Evolutionary conservation across 1,140 invertebrate genomes (phyloP).

Genomic region (Diachasma alloeum): DNA sequence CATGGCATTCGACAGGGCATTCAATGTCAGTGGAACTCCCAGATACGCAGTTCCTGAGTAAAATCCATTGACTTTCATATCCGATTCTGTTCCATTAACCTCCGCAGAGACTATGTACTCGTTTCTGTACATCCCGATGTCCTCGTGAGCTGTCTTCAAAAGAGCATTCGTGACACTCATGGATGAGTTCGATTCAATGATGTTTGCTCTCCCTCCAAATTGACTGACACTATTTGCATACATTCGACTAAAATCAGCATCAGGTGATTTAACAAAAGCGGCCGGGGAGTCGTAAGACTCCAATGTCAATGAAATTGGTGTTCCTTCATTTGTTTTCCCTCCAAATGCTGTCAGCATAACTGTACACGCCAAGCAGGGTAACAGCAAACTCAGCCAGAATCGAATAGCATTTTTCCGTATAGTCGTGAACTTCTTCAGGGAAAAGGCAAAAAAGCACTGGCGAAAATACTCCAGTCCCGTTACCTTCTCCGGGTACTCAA

Average conservation of each 20-base stretch:
- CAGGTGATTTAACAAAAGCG: slow-evolving; percentile 42
- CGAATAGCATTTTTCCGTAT: slow-evolving; percentile 47
- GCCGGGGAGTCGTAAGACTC: slow-evolving; percentile 32
- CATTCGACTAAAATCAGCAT: slow-evolving; percentile 30
- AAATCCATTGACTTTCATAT: slow-evolving; percentile 46
- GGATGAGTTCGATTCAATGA: background rate
- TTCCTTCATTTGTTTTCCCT: background rate
- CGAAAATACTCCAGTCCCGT: slow-evolving; percentile 41
- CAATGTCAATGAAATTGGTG: slow-evolving; percentile 3
- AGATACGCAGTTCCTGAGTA: slow-evolving; percentile 55
- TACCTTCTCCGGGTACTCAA: slow-evolving; percentile 40
- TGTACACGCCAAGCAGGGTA: slow-evolving; percentile 48
- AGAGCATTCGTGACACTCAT: slow-evolving; percentile 40
- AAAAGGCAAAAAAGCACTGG: slow-evolving; percentile 47
- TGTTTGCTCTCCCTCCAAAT: slow-evolving; percentile 24
- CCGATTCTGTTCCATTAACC: slow-evolving; percentile 44
- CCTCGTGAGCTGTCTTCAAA: slow-evolving; percentile 38
- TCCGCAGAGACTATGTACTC: slow-evolving; percentile 52
- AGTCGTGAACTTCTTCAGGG: slow-evolving; percentile 52
- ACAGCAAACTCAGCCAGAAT: slow-evolving; percentile 43
- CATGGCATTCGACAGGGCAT: slow-evolving; percentile 53
- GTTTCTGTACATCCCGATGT: slow-evolving; percentile 51
- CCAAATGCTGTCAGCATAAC: slow-evolving; percentile 51
- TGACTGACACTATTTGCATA: slow-evolving; percentile 38
- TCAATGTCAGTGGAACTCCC: slow-evolving; percentile 55